Evolutionary conservation across 2,888 invertebrate genomes (phyloP).

Genomic region (Tipula confusa): DNA sequence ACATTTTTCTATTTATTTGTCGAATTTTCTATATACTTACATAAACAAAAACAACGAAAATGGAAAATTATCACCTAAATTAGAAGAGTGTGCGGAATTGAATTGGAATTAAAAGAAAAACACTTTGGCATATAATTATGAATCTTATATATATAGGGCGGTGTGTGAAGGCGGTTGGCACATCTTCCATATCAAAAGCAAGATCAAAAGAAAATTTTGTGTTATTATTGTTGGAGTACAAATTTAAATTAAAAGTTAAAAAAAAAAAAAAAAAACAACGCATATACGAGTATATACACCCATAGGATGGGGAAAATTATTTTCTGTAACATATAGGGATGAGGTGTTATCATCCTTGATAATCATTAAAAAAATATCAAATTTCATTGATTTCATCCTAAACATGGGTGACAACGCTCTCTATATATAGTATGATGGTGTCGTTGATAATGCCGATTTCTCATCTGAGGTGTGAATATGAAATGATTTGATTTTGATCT

Average conservation of each 20-base stretch:
- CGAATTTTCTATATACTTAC: neutral
- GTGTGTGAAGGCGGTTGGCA: neutral
- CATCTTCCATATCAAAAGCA: neutral
- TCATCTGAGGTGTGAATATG: constrained; percentile 14
- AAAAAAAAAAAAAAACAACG: too few relatives aligned
- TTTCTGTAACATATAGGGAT: neutral
- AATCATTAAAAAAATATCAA: neutral
- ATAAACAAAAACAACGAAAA: neutral
- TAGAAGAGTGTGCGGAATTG: constrained; percentile 15
- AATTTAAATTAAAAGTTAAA: neutral
- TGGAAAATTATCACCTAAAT: constrained; percentile 12
- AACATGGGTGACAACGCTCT: neutral
- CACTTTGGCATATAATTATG: constrained; percentile 3
- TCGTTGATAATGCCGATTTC: neutral
- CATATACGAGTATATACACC: neutral
- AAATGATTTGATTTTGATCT: constrained; percentile 9
- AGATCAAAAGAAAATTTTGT: neutral
- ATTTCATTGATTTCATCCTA: neutral
- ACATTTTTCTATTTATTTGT: neutral
- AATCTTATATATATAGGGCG: neutral
- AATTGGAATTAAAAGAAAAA: neutral
- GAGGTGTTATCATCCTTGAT: neutral
- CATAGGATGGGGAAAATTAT: neutral
- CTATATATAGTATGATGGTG: too few relatives aligned
- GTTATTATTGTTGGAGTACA: neutral